Evolutionary conservation across 2,888 invertebrate genomes (phyloP).

Genomic region (Noctua pronuba): DNA sequence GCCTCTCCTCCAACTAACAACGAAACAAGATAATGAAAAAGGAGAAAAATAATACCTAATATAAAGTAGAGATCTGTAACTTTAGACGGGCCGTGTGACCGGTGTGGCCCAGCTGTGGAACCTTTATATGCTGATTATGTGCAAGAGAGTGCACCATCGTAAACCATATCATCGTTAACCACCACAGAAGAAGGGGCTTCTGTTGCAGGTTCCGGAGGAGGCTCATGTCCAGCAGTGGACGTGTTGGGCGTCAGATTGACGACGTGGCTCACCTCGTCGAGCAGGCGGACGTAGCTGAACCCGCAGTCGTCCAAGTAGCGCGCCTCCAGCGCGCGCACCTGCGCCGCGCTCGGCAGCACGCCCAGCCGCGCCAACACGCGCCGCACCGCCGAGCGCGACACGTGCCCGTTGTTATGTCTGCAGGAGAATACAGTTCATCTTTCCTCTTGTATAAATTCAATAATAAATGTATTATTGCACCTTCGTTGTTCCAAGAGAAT

Average conservation of each 20-base stretch:
- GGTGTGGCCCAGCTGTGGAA: background rate
- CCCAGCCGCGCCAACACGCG: slow-evolving; percentile 93
- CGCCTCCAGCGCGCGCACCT: slow-evolving; percentile 92
- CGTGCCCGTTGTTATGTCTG: slow-evolving; percentile 93
- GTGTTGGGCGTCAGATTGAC: background rate
- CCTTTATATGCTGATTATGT: background rate
- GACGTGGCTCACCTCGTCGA: slow-evolving; percentile 90
- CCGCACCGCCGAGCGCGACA: slow-evolving; percentile 92
- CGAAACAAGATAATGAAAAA: background rate
- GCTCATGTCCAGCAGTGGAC: background rate
- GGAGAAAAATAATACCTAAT: background rate
- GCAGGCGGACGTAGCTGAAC: slow-evolving; percentile 93
- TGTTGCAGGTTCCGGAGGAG: background rate
- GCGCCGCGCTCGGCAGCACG: slow-evolving; percentile 92
- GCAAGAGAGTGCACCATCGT: background rate
- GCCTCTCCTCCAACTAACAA: slow-evolving; percentile 79
- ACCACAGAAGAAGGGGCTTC: background rate
- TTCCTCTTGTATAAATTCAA: background rate
- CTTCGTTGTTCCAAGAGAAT: background rate
- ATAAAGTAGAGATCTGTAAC: background rate
- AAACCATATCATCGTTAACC: background rate
- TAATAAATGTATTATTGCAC: background rate
- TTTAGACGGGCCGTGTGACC: background rate
- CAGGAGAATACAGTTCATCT: background rate
- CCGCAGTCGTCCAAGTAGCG: slow-evolving; percentile 94